Evolutionary conservation across 92 coral and sea anemone species (phyloP).

Genomic region (Umimayanthus chanpuru): DNA sequence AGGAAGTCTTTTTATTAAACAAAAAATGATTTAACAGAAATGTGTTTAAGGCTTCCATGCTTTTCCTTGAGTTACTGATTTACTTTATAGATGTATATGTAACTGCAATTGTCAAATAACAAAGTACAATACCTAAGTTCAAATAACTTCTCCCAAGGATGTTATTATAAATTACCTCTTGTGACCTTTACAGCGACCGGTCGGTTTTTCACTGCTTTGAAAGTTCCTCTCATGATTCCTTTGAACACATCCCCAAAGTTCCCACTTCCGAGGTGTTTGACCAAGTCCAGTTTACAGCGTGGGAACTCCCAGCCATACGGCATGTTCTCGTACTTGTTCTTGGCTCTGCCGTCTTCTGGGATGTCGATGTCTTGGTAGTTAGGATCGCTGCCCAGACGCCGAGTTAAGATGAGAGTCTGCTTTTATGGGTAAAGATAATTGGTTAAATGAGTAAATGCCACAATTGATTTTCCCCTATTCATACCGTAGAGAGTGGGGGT

Average conservation of each 20-base stretch:
- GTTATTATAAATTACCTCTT: constrained; percentile 1
- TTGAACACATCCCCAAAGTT: constrained; percentile 42
- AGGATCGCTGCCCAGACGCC: constrained; percentile 40
- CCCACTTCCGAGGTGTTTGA: constrained; percentile 38
- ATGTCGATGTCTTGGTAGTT: constrained; percentile 29
- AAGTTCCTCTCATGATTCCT: constrained; percentile 37
- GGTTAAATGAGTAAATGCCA: background rate
- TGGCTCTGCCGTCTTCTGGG: constrained; percentile 18
- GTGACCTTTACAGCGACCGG: constrained; percentile 36
- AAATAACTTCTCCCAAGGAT: background rate
- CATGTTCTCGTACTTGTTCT: constrained; percentile 35
- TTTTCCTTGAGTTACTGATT: too few species aligned
- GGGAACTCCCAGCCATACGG: constrained; percentile 51
- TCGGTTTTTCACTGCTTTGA: constrained; percentile 30
- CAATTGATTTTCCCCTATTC: background rate
- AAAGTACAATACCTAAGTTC: too few species aligned
- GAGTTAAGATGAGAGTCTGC: constrained; percentile 15
- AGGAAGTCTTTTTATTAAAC: too few species aligned
- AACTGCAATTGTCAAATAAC: too few species aligned
- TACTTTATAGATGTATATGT: too few species aligned
- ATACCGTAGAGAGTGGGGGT: too few species aligned
- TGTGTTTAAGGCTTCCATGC: too few species aligned
- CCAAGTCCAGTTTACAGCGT: constrained; percentile 29
- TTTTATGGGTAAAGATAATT: background rate
- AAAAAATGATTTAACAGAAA: too few species aligned